Evolutionary conservation across 2,113 vertebrate genomes (phyloP).

Genomic region (Carassius gibelio): DNA sequence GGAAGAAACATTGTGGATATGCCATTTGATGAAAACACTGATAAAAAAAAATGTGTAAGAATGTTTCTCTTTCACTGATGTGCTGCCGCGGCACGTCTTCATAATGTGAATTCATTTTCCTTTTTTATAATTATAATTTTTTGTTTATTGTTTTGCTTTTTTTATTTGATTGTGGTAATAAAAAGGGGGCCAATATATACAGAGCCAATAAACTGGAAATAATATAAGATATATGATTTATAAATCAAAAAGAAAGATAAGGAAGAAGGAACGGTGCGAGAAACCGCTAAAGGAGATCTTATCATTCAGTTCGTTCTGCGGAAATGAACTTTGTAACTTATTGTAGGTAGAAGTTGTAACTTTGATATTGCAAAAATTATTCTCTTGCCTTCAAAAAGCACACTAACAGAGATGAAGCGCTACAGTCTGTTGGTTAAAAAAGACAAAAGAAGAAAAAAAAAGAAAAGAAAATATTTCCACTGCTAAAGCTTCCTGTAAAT

Average conservation of each 20-base stretch:
- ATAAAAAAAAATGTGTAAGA: conserved; percentile 81
- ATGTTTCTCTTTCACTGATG: conserved; percentile 87
- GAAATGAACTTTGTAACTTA: conserved; percentile 91
- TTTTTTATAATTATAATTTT: conserved; percentile 64
- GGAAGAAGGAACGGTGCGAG: conserved; percentile 64
- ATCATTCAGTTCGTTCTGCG: conserved; percentile 79
- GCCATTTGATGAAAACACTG: conserved; percentile 83
- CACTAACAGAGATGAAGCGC: conserved; percentile 87
- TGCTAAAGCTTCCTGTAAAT: conserved; percentile 91
- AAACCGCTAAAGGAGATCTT: conserved; percentile 58
- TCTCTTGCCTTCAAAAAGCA: conserved; percentile 93
- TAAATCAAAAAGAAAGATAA: conserved; percentile 54
- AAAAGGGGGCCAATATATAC: conserved; percentile 84
- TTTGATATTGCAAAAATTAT: conserved; percentile 88
- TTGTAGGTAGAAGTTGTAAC: conserved; percentile 95
- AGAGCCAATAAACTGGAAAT: conserved; percentile 86
- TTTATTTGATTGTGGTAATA: conserved; percentile 76
- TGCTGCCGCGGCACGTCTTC: conserved; percentile 89
- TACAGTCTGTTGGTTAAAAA: conserved; percentile 86
- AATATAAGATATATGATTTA: conserved; percentile 74
- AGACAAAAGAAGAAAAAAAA: conserved; percentile 60
- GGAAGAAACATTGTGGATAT: conserved; percentile 89
- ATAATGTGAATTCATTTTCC: conserved; percentile 88
- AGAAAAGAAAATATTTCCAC: conserved; percentile 82
- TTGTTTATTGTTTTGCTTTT: conserved; percentile 47